Evolutionary conservation across 1,140 invertebrate genomes (phyloP).

Genomic region (Hermetia illucens): DNA sequence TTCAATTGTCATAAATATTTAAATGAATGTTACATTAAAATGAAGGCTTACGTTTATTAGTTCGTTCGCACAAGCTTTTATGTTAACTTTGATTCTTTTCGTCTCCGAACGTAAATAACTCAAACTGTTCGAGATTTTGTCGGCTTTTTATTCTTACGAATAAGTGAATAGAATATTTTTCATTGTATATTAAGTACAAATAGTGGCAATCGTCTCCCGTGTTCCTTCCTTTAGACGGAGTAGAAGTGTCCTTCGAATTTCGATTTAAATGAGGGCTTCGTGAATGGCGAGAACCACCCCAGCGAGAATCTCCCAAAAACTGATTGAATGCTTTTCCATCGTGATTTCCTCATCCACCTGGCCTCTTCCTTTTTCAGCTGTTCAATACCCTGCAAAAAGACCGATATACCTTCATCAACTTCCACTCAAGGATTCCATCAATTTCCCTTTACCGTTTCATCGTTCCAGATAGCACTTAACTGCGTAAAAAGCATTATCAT

Average conservation of each 20-base stretch:
- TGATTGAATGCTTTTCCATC: slow-evolving; percentile 86
- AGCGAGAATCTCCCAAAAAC: slow-evolving; percentile 90
- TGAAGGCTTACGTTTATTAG: background rate
- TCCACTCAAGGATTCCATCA: too few species aligned
- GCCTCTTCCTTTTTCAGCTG: slow-evolving; percentile 89
- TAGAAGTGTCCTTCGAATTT: slow-evolving; percentile 64
- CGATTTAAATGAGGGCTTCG: slow-evolving; percentile 57
- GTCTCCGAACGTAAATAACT: background rate
- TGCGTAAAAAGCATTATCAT: slow-evolving; percentile 95
- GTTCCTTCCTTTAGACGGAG: slow-evolving; percentile 42
- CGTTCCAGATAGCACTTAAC: slow-evolving; percentile 95
- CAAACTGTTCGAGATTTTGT: background rate
- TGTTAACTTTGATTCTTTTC: background rate
- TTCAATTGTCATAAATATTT: too few species aligned
- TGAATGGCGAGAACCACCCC: slow-evolving; percentile 91
- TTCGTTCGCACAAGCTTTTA: background rate
- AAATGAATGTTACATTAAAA: too few species aligned
- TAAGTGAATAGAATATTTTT: background rate
- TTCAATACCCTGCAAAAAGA: slow-evolving; percentile 79
- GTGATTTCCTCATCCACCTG: slow-evolving; percentile 76
- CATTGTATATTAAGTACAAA: too few species aligned
- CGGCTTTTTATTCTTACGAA: background rate
- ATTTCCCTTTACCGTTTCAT: slow-evolving; percentile 92
- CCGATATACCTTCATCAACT: too few species aligned
- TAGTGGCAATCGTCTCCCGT: too few species aligned